Evolutionary conservation across 2,888 invertebrate genomes (phyloP).

Genomic region (Chrysina gloriosa): DNA sequence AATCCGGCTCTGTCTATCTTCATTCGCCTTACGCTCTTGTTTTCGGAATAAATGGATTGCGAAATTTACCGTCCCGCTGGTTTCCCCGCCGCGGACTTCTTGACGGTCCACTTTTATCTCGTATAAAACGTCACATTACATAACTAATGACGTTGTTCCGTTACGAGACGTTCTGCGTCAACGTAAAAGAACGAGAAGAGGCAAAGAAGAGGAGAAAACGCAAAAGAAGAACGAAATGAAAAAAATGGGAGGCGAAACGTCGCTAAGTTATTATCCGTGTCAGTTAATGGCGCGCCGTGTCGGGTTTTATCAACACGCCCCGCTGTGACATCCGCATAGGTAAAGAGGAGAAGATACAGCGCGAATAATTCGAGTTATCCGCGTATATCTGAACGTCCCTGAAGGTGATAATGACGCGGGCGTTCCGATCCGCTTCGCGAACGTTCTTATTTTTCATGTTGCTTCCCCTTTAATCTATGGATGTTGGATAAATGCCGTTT

Average conservation of each 20-base stretch:
- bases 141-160: slow-evolving; percentile 35
- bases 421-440: not conserved
- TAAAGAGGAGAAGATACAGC: not conserved
- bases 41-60: slow-evolving; percentile 36
- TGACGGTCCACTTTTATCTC: slow-evolving; percentile 36
- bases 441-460: slow-evolving; percentile 10
- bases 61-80: slow-evolving; percentile 14
- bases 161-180: slow-evolving; percentile 20
- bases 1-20: slow-evolving; percentile 29
- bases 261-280: slow-evolving; percentile 37
- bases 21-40: slow-evolving; percentile 12
- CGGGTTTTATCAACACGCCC: slow-evolving; percentile 34
- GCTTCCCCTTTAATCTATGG: slow-evolving; percentile 24
- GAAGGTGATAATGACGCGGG: slow-evolving; percentile 23
- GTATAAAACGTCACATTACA: slow-evolving; percentile 35
- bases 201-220: not conserved
- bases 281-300: slow-evolving; percentile 30
- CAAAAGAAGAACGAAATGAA: slow-evolving; percentile 5
- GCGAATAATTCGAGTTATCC: not conserved
- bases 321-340: not conserved
- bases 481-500: slow-evolving; percentile 30
- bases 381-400: too few species aligned
- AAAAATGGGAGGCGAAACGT: slow-evolving; percentile 17
- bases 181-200: not conserved
- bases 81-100: slow-evolving; percentile 2